Conservation (phyloP, 2,888 invertebrate species). For the Sepiola atlantica region DNA sequence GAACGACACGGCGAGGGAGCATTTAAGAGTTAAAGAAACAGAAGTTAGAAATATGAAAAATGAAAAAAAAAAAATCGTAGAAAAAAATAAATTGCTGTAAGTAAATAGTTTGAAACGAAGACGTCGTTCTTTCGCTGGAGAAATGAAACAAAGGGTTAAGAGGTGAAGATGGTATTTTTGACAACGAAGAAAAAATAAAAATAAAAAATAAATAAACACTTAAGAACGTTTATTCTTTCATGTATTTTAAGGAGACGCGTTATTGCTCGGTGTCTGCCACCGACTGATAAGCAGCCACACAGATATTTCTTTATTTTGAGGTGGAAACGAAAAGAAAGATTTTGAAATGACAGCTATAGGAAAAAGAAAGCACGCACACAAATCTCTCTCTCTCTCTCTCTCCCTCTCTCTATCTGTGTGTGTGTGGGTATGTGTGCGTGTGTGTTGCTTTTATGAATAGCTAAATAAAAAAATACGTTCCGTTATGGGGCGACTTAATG, state of each 20-base stretch:
- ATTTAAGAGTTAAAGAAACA: too few species aligned
- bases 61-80: background rate
- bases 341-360: too few species aligned
- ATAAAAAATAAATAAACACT: background rate
- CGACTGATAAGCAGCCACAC: background rate
- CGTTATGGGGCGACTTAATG: too few species aligned
- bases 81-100: background rate
- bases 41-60: too few species aligned
- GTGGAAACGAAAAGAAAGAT: background rate
- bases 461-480: too few species aligned
- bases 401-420: too few species aligned
- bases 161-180: background rate
- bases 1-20: too few species aligned
- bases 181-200: background rate
- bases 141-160: background rate
- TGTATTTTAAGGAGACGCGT: background rate
- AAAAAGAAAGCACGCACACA: too few species aligned
- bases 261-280: background rate
- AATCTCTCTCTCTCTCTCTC: too few species aligned
- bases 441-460: too few species aligned
- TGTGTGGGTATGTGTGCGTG: too few species aligned
- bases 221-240: background rate
- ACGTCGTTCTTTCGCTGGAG: background rate
- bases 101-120: background rate
- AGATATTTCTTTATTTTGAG: background rate